These are phyloP conservation scores for Centroberyx gerrardi DNA, from an alignment of 2,797 vertebrate genomes.

Conservation along the genomic window DNA sequence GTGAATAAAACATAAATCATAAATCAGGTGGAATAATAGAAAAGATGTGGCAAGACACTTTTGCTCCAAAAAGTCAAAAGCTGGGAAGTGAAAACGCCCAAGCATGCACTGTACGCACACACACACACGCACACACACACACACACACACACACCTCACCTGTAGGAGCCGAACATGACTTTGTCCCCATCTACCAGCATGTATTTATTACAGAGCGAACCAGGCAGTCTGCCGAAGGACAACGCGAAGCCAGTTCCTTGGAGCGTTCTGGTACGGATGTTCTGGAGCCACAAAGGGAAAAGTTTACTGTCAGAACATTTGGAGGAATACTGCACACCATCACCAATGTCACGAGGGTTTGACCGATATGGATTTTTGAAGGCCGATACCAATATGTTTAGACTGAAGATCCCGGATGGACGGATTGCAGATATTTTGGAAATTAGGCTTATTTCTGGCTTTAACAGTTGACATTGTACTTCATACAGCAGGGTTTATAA, in stretches of 20 bases:
- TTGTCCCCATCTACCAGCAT: slow-evolving; percentile 96
- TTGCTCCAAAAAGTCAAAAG: too few relatives aligned
- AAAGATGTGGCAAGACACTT: too few relatives aligned
- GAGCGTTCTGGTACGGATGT: slow-evolving; percentile 90
- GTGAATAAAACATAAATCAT: too few relatives aligned
- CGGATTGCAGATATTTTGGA: background rate
- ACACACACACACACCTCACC: slow-evolving; percentile 74
- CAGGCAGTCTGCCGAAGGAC: slow-evolving; percentile 90
- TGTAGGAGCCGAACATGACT: slow-evolving; percentile 94
- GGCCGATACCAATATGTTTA: too few relatives aligned
- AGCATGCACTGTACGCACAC: background rate
- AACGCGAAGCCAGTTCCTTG: slow-evolving; percentile 89
- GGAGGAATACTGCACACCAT: background rate
- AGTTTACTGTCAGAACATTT: background rate
- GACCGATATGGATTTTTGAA: background rate
- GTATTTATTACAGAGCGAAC: slow-evolving; percentile 90
- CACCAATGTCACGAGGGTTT: background rate
- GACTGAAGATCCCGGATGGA: too few relatives aligned
- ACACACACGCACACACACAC: background rate
- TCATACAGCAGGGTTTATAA: background rate
- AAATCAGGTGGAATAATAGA: too few relatives aligned
- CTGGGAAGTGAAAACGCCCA: background rate
- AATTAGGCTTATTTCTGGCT: background rate
- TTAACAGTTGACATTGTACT: background rate
- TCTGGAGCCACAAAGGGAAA: slow-evolving; percentile 80